Evolutionary conservation across 1,140 invertebrate genomes (phyloP).

Genomic region (Neelides sp.): DNA sequence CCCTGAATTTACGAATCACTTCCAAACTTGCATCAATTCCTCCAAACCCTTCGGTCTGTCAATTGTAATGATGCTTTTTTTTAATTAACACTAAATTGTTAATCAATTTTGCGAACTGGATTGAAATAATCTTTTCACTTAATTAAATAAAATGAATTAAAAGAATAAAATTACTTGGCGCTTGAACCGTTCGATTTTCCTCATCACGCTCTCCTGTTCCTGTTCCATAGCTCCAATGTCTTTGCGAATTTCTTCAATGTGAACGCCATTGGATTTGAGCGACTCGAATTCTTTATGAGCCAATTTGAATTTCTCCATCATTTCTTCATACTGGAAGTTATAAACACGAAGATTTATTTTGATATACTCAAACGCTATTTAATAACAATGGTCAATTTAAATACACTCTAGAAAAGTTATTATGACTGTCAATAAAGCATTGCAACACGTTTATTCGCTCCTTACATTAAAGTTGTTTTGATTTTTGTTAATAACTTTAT

Average conservation of each 20-base stretch:
- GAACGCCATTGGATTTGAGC: conserved; percentile 47
- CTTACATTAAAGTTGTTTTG: no score
- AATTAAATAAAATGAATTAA: neutral
- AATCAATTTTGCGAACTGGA: neutral
- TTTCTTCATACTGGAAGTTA: conserved; percentile 55
- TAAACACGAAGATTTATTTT: conserved; percentile 11
- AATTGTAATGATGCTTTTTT: conserved; percentile 14
- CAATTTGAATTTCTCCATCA: conserved; percentile 72
- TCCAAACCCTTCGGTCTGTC: conserved; percentile 40
- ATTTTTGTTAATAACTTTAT: no score
- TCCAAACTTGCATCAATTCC: conserved; percentile 47
- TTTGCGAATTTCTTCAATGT: conserved; percentile 50
- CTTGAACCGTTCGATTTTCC: conserved; percentile 57
- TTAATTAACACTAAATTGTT: neutral
- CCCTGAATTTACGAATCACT: conserved; percentile 51
- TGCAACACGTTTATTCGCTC: no score
- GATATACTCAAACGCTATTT: conserved; percentile 4
- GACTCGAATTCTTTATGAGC: conserved; percentile 59
- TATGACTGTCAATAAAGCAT: no score
- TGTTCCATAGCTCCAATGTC: conserved; percentile 74
- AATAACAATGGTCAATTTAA: no score
- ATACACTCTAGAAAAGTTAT: no score
- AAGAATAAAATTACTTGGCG: conserved; percentile 40
- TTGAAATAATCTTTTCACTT: neutral
- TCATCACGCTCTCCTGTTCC: conserved; percentile 60